Evolutionary conservation across 2,797 vertebrate species (phyloP).

Genomic region (Parauchenoglanis punctatus): DNA sequence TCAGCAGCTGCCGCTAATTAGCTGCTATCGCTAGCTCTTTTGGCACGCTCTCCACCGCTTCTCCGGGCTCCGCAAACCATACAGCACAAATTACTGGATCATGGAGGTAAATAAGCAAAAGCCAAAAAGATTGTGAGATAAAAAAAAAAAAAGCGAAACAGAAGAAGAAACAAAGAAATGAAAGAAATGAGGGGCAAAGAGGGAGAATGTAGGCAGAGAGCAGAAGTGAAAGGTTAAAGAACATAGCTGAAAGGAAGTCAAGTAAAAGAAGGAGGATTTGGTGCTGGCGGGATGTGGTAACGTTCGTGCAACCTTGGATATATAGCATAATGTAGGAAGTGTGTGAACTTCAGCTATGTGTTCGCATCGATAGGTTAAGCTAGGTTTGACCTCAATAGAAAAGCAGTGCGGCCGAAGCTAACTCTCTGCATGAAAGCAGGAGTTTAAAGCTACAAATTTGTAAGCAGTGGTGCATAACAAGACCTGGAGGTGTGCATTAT

Average conservation of each 20-base stretch:
- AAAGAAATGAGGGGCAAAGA: background rate
- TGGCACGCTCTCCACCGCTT: constrained; percentile 75
- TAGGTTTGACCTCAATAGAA: constrained; percentile 7
- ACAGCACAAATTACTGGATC: constrained; percentile 76
- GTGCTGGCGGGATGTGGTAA: background rate
- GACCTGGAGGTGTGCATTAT: constrained; percentile 8
- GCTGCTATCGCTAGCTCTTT: constrained; percentile 81
- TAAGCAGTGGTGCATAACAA: background rate
- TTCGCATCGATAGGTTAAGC: background rate
- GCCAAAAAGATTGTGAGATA: constrained; percentile 52
- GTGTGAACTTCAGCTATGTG: background rate
- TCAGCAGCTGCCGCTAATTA: constrained; percentile 88
- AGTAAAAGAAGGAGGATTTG: background rate
- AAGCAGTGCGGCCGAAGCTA: background rate
- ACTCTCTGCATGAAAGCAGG: constrained; percentile 16
- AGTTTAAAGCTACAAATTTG: constrained; percentile 20
- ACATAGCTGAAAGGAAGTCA: background rate
- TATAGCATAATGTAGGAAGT: background rate
- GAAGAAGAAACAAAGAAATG: constrained; percentile 30
- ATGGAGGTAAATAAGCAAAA: constrained; percentile 69
- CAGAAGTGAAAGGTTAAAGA: constrained; percentile 25
- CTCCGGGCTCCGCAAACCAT: constrained; percentile 69
- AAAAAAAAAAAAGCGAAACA: background rate
- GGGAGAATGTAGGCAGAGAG: constrained; percentile 16
- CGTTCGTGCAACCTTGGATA: background rate